Evolutionary conservation across 2,113 vertebrate genomes (phyloP).

Genomic region (Ameiurus melas): DNA sequence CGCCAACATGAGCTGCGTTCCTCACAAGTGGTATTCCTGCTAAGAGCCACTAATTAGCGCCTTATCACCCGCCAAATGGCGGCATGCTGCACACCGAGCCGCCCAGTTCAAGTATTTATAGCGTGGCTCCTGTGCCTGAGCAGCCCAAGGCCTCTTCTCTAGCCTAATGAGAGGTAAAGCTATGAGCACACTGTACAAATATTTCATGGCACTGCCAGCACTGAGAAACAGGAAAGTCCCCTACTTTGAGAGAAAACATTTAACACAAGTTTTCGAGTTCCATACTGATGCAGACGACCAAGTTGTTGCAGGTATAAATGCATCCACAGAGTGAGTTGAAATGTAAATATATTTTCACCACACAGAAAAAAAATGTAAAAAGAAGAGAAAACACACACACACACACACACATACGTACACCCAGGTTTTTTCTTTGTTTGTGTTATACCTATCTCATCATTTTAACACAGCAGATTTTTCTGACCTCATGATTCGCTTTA

Average conservation of each 20-base stretch:
- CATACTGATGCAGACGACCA: not conserved
- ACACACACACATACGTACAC: not conserved
- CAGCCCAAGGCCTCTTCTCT: conserved; percentile 31
- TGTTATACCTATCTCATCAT: conserved; percentile 18
- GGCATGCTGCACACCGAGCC: conserved; percentile 66
- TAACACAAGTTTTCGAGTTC: not conserved
- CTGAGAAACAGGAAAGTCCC: conserved; percentile 39
- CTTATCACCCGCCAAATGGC: conserved; percentile 76
- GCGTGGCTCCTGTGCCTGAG: conserved; percentile 53
- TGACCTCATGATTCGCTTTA: conserved; percentile 50
- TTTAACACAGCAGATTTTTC: conserved; percentile 44
- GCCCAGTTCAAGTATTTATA: conserved; percentile 71
- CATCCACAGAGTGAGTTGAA: not conserved
- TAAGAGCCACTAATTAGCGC: conserved; percentile 80
- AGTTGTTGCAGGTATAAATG: not conserved
- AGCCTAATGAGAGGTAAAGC: conserved; percentile 48
- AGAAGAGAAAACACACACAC: not conserved
- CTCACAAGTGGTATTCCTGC: conserved; percentile 67
- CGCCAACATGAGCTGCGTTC: conserved; percentile 81
- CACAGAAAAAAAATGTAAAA: not conserved
- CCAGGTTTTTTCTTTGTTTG: not conserved
- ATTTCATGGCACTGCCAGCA: conserved; percentile 38
- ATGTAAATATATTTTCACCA: not conserved
- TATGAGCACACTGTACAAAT: conserved; percentile 36
- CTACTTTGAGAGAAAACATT: conserved; percentile 25